phyloP scores from a whole-genome alignment of 1,140 invertebrate genomes.

The Maconellicoccus hirsutus region DNA sequence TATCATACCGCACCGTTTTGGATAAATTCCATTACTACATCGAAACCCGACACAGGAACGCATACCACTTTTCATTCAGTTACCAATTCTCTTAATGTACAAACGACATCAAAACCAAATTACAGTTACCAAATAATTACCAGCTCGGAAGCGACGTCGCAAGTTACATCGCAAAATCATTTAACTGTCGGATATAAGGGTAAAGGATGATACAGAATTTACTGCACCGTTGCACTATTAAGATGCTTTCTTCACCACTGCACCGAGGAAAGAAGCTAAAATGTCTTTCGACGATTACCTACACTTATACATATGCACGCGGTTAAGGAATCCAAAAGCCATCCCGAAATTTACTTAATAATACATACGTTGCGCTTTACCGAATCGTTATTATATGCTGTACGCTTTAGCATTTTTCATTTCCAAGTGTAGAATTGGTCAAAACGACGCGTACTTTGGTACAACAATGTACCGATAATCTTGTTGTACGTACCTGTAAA shows the following conservation, averaged over 20 bases:
- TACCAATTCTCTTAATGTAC: conserved; percentile 12
- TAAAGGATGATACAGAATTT: background rate
- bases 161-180: background rate
- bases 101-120: conserved; percentile 13
- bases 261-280: background rate
- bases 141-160: conserved; percentile 5
- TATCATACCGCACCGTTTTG: conserved; percentile 16
- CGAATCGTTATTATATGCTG: too few species aligned
- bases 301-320: background rate
- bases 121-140: conserved; percentile 12
- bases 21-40: conserved; percentile 5
- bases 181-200: conserved; percentile 15
- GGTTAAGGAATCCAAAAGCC: too few species aligned
- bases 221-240: background rate
- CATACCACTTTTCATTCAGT: conserved; percentile 15
- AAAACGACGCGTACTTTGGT: too few species aligned
- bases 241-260: background rate
- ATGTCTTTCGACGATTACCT: background rate
- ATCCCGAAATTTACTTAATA: too few species aligned
- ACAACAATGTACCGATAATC: too few species aligned
- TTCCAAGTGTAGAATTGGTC: too few species aligned
- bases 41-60: background rate
- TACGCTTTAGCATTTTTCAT: too few species aligned
- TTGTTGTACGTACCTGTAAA: too few species aligned
- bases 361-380: too few species aligned